Evolutionary conservation across 1,140 invertebrate genomes (phyloP).

Genomic region (Phenacoccus solenopsis): DNA sequence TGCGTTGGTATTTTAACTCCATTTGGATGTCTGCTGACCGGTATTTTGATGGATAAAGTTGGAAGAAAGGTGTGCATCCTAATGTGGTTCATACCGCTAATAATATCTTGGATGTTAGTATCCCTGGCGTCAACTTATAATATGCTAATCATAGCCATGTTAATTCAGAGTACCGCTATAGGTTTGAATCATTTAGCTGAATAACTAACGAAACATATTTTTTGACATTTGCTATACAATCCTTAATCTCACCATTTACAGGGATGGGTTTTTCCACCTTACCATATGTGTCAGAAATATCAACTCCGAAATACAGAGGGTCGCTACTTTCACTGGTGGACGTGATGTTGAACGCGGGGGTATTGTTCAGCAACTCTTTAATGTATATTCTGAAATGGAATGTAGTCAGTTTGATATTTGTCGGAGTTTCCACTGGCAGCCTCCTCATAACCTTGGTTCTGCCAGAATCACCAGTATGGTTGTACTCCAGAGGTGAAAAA

Average conservation of each 20-base stretch:
- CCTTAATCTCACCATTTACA: no score
- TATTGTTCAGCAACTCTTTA: slow-evolving; percentile 41
- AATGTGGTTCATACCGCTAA: not conserved
- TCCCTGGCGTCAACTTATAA: not conserved
- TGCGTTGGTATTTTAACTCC: not conserved
- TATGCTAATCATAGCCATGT: not conserved
- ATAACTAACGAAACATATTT: not conserved
- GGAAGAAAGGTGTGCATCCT: not conserved
- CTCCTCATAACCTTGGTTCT: slow-evolving; percentile 30
- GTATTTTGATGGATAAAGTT: not conserved
- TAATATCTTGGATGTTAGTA: not conserved
- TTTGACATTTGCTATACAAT: not conserved
- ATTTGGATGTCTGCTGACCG: not conserved
- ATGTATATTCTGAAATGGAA: slow-evolving; percentile 46
- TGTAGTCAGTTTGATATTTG: slow-evolving; percentile 42
- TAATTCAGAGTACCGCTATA: not conserved
- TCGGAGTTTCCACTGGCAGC: slow-evolving; percentile 33
- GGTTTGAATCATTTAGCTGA: no score
- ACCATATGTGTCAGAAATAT: slow-evolving; percentile 18
- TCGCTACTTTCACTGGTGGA: slow-evolving; percentile 12
- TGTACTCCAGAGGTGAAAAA: slow-evolving; percentile 24
- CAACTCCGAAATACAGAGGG: not conserved
- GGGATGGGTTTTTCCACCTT: slow-evolving; percentile 5
- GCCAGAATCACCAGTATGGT: slow-evolving; percentile 45
- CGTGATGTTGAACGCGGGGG: slow-evolving; percentile 20